A percentile compares a stretch with the other conserved stretches of the same genome.
These are phyloP conservation scores for Falco punctatus DNA, from an alignment of 2,113 vertebrate genomes.

Conservation along the genomic window DNA sequence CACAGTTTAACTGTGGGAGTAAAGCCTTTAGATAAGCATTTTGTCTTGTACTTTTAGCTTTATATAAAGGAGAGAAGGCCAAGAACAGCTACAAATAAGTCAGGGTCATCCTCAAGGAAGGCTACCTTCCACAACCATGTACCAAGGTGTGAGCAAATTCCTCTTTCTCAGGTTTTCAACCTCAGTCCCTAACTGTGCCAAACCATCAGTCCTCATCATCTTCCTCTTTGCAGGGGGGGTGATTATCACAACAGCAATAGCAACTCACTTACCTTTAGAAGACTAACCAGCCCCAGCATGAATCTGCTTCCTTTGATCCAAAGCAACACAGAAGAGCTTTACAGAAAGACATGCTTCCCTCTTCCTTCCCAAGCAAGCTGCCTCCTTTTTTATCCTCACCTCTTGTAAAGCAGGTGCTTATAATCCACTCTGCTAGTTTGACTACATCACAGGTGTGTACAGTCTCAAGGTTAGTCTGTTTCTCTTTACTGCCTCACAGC, in stretches of 20 bases:
- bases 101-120: neutral
- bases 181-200: neutral
- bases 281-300: fast-evolving
- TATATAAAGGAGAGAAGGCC: neutral
- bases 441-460: neutral
- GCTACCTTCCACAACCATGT: fast-evolving
- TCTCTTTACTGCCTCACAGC: neutral
- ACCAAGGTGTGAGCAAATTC: neutral
- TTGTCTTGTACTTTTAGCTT: neutral
- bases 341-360: fast-evolving
- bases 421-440: neutral
- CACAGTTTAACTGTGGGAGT: neutral
- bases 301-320: neutral
- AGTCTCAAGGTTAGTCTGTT: neutral
- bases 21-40: neutral
- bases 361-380: neutral
- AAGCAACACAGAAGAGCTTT: fast-evolving
- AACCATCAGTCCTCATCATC: neutral
- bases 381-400: neutral
- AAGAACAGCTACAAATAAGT: neutral
- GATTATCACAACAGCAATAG: neutral
- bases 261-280: neutral
- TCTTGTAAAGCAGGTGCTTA: neutral
- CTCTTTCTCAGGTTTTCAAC: fast-evolving
- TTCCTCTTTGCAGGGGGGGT: neutral